phyloP scores from a whole-genome alignment of 2,888 invertebrate species.

The Onchidella celtica region DNA sequence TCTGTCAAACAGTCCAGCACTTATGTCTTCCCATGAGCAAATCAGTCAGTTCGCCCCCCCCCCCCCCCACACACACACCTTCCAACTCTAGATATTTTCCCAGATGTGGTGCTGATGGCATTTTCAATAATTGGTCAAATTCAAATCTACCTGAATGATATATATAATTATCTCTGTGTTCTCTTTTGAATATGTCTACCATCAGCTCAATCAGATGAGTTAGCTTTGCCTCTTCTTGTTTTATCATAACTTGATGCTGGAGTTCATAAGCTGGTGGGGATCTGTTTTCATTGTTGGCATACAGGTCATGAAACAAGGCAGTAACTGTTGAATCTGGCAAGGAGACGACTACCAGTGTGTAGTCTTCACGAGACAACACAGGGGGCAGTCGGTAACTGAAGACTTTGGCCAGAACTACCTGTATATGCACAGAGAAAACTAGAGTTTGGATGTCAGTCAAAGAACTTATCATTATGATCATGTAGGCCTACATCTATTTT shows the following conservation, averaged over 20 bases:
- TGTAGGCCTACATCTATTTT: too few species aligned
- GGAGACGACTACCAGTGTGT: constrained; percentile 25
- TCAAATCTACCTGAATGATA: constrained; percentile 15
- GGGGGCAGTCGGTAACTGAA: constrained; percentile 17
- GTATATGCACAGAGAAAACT: background rate
- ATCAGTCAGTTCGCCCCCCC: too few species aligned
- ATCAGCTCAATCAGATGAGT: constrained; percentile 25
- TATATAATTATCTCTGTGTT: background rate
- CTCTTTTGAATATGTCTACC: constrained; percentile 21
- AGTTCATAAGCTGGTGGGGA: constrained; percentile 36
- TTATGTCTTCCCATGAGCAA: too few species aligned
- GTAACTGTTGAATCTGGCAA: constrained; percentile 34
- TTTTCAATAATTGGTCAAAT: background rate
- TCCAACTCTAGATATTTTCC: too few species aligned
- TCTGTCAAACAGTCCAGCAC: too few species aligned
- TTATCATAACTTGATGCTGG: background rate
- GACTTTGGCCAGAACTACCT: constrained; percentile 17
- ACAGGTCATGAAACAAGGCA: constrained; percentile 31
- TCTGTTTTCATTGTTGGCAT: constrained; percentile 40
- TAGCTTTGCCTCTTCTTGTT: constrained; percentile 29
- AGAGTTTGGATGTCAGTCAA: too few species aligned
- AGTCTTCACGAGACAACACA: constrained; percentile 38
- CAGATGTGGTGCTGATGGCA: background rate
- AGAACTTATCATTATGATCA: too few species aligned
- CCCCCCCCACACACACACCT: too few species aligned